These are phyloP conservation scores for Coronaproctus castanopsis DNA, from an alignment of 2,888 invertebrate species.

Conservation along the genomic window DNA sequence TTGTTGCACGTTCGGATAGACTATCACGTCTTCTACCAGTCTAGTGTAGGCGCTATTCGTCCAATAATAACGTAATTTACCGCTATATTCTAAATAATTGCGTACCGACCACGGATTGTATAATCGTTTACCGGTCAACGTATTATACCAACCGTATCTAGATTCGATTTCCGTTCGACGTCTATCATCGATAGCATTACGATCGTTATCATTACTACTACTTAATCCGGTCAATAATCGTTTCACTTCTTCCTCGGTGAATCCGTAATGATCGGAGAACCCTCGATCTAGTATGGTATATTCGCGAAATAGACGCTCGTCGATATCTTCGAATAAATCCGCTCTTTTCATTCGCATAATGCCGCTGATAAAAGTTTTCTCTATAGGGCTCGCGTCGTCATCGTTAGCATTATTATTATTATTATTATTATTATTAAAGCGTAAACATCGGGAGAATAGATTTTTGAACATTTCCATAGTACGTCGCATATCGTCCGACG, in stretches of 20 bases:
- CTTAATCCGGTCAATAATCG: too few relatives aligned
- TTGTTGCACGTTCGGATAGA: not conserved
- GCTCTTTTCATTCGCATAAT: not conserved
- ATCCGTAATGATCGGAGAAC: not conserved
- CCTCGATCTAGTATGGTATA: not conserved
- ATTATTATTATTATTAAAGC: too few relatives aligned
- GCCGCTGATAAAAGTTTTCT: not conserved
- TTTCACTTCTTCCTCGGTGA: not conserved
- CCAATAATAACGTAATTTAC: not conserved
- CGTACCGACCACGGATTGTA: not conserved
- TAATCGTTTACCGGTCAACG: not conserved
- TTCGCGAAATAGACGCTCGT: not conserved
- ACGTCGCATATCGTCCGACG: not conserved
- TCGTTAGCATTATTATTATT: too few relatives aligned
- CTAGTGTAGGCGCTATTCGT: not conserved
- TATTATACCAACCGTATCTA: not conserved
- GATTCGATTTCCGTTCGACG: not conserved
- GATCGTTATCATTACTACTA: too few relatives aligned
- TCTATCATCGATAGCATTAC: not conserved
- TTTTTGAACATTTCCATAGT: not conserved
- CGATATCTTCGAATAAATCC: not conserved
- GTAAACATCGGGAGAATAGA: not conserved
- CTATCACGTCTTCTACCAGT: not conserved
- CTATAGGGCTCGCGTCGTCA: not conserved
- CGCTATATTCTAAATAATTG: not conserved